Conservation (phyloP, 2,113 vertebrate genomes). For the Herpailurus yagouaroundi region DNA sequence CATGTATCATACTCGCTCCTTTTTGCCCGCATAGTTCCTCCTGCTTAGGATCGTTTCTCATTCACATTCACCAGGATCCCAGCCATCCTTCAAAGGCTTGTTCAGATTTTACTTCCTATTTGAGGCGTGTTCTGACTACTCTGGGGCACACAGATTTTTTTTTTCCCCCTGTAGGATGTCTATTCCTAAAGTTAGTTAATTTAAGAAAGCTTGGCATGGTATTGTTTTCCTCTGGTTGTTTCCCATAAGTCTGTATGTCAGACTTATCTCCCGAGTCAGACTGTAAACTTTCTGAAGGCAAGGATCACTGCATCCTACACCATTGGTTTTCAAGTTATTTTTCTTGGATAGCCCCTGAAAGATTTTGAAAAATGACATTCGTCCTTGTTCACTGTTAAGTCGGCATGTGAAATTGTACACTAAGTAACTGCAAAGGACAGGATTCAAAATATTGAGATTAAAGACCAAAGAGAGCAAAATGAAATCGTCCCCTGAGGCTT, state of each 20-base stretch:
- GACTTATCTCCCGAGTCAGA: neutral
- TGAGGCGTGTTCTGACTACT: neutral
- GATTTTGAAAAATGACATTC: constrained; percentile 30
- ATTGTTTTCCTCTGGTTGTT: constrained; percentile 18
- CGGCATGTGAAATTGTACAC: neutral
- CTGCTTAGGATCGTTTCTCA: neutral
- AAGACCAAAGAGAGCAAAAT: neutral
- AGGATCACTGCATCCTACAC: neutral
- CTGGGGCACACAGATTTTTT: neutral
- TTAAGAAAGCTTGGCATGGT: neutral
- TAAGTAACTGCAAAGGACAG: neutral
- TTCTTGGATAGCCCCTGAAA: neutral
- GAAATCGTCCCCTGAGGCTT: neutral
- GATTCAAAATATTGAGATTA: constrained; percentile 42
- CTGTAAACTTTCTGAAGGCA: neutral
- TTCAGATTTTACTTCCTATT: neutral
- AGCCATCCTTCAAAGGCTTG: neutral
- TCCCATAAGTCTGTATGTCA: neutral
- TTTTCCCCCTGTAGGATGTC: neutral
- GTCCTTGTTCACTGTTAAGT: neutral
- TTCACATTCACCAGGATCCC: neutral
- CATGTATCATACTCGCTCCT: neutral
- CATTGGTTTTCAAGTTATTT: constrained; percentile 11
- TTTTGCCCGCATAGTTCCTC: neutral
- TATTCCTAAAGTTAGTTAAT: constrained; percentile 19